Evolutionary conservation across 2,113 vertebrate species (phyloP), one percentile per base, ranked within the genome.

Genomic region (Corythaeola cristata): DNA sequence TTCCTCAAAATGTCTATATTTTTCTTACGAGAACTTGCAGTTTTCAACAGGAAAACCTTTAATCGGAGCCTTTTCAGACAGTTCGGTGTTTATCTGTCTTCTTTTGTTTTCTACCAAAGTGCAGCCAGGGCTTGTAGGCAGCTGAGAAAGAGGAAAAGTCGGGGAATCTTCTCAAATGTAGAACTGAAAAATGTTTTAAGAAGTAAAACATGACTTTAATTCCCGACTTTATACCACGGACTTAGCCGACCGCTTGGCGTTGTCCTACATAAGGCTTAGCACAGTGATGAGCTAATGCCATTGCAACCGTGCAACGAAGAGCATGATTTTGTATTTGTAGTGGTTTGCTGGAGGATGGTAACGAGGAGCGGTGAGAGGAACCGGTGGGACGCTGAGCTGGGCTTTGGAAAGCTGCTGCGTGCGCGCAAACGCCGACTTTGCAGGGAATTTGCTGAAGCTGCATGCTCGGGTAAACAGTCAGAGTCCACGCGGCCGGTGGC

Each of bases 401-500:
- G 82, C 85, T 97, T 88, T 82, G 74, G 9, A 88, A 88, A 88
- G 74, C 67, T 79, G 85, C 91, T 64, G 73, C 0, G 0, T 55
- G 41, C 74, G 21, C 58, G 59, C 53, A 67, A 86, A 81, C 44
- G 83, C 83, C 35, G 76, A 86, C 63, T 92, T 72, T 68, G 85
- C 71, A 49, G 56, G 80, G 92, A 97, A 96, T 97, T 90, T 87
- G 96, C 95, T 97, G 95, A 95, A 81, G 83, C 58, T 96, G 92
- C 83, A 81, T 5, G 52, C 33, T 8, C 32, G 58, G 74, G 41
- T 81, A 30, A 90, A 47, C 47, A 90, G 74, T 33, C 75, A 62
- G 85, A 86, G 55, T 56, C 80, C 73, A 68, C 15, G 12, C 12
- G 41, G 66, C 18, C 0, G 6, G 27, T 55, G 77, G 39, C 8